Conservation (phyloP, 2,113 vertebrate species). For the Amblyornis subalaris region DNA sequence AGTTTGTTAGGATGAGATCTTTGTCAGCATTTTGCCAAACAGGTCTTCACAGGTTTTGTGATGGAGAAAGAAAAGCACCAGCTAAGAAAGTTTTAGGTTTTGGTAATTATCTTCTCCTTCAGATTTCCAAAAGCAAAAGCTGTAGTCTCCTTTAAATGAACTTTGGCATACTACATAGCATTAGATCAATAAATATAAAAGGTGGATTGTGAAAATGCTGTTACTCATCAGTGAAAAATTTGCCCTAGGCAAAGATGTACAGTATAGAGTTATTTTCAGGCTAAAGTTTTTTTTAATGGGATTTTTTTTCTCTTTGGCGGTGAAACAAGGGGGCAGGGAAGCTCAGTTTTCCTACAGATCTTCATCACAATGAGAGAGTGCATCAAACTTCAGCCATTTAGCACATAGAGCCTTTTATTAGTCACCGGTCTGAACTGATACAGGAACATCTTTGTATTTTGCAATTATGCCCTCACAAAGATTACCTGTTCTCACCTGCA, state of each 20-base stretch:
- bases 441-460: conserved; percentile 35
- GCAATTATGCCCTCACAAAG: conserved; percentile 30
- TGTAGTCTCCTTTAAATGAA: conserved; percentile 72
- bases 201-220: conserved; percentile 73
- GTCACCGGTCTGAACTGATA: conserved; percentile 41
- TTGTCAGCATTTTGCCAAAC: neutral
- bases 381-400: conserved; percentile 22
- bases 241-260: conserved; percentile 64
- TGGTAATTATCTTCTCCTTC: neutral
- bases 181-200: conserved; percentile 67
- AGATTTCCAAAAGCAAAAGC: neutral
- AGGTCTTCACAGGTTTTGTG: neutral
- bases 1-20: neutral
- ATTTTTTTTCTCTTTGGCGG: neutral
- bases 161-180: conserved; percentile 56
- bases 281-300: conserved; percentile 5
- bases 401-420: conserved; percentile 12
- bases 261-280: conserved; percentile 49
- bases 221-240: conserved; percentile 75
- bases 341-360: conserved; percentile 10
- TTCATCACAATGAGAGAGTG: neutral
- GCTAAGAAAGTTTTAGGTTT: neutral
- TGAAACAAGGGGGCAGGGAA: neutral
- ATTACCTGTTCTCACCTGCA: conserved; percentile 63
- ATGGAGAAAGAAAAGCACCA: neutral